Percentiles rank a stretch among this genome's conserved stretches.
phyloP scores from a whole-genome alignment of 2,797 vertebrate genomes.

The Sebastes trivittatus region DNA sequence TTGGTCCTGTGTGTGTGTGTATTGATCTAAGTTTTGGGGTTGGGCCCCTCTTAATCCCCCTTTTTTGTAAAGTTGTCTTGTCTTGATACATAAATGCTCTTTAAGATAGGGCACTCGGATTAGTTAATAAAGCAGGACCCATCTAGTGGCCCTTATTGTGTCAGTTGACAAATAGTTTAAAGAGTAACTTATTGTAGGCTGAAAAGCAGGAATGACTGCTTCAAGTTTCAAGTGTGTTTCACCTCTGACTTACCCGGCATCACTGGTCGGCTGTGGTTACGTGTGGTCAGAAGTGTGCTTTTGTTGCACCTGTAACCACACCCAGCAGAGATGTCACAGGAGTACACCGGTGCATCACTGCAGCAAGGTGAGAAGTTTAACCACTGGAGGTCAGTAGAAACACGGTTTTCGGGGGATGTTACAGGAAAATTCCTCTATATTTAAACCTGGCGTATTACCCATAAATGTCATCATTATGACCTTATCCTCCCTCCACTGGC shows the following conservation, averaged over 20 bases:
- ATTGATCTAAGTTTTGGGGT: not conserved
- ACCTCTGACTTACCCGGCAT: not conserved
- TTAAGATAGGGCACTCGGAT: not conserved
- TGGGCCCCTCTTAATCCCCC: too few species aligned
- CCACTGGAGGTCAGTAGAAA: not conserved
- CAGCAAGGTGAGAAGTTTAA: not conserved
- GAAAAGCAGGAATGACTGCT: not conserved
- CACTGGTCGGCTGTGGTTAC: not conserved
- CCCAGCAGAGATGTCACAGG: not conserved
- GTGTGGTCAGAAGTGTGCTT: not conserved
- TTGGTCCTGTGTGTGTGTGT: too few species aligned
- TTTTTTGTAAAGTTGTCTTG: not conserved
- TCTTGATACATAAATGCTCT: not conserved
- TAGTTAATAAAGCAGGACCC: not conserved
- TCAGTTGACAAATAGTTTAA: not conserved
- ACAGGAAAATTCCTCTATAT: not conserved
- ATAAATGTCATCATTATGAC: not conserved
- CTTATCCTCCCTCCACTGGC: not conserved
- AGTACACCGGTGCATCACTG: not conserved
- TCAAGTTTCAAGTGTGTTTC: not conserved
- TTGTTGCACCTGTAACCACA: not conserved
- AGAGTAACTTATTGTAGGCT: not conserved
- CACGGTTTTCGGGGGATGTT: not conserved
- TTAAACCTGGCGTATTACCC: not conserved
- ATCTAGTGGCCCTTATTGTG: not conserved